phyloP scores from a whole-genome alignment of 1,140 invertebrate genomes.

The Leptestheria dahalacensis region DNA sequence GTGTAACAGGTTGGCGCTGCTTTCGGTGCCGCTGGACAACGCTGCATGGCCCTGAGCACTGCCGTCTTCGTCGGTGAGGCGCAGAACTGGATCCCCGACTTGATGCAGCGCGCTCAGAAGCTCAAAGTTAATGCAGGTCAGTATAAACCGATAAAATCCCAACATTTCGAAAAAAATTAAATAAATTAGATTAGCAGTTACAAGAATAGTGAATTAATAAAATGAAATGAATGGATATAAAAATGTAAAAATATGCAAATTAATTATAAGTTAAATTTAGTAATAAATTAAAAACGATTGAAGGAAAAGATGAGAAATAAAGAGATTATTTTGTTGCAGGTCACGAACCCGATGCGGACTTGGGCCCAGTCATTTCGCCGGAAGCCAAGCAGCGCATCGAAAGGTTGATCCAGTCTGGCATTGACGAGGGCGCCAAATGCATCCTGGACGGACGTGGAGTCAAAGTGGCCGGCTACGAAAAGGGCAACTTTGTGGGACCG shows the following conservation, averaged over 20 bases:
- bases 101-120: constrained; percentile 69
- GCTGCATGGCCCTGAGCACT: constrained; percentile 97
- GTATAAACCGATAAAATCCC: too few relatives aligned
- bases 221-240: neutral
- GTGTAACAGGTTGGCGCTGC: constrained; percentile 36
- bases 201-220: neutral
- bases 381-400: constrained; percentile 75
- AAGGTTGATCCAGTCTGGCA: constrained; percentile 69
- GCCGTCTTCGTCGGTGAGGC: constrained; percentile 92
- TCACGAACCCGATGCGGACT: constrained; percentile 76
- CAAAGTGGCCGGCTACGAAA: constrained; percentile 71
- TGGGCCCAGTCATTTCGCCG: constrained; percentile 93
- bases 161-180: too few relatives aligned
- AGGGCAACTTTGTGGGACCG: constrained; percentile 96
- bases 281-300: too few relatives aligned
- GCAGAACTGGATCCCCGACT: constrained; percentile 83
- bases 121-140: constrained; percentile 80
- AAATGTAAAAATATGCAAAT: constrained; percentile 4
- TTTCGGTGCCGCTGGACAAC: constrained; percentile 51
- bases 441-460: constrained; percentile 76
- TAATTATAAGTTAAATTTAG: neutral
- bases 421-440: constrained; percentile 77
- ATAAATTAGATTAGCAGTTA: too few relatives aligned
- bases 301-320: neutral
- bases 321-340: constrained; percentile 33